A percentile compares a stretch with the other conserved stretches of the same genome.
Evolutionary conservation across 2,113 vertebrate species (phyloP).

Genomic region (Dipodomys stephensi): DNA sequence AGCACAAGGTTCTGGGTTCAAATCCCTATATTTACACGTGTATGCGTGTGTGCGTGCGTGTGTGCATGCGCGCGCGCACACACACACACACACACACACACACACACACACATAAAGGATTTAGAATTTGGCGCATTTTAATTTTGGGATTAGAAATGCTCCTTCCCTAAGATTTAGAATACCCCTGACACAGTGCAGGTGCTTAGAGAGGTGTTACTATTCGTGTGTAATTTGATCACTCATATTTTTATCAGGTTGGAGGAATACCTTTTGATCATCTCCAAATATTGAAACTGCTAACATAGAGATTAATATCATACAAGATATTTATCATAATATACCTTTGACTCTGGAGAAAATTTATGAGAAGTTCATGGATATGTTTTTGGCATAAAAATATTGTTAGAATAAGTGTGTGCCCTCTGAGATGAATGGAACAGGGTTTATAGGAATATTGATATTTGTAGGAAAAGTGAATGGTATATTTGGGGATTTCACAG

Average conservation of each 20-base stretch:
- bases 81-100: no score
- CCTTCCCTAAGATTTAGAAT: background rate
- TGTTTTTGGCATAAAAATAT: background rate
- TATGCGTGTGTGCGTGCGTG: rapidly evolving
- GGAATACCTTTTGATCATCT: background rate
- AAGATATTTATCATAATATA: background rate
- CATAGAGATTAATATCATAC: background rate
- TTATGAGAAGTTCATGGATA: background rate
- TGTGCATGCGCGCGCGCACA: no score
- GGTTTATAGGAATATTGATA: background rate
- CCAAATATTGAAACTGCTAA: background rate
- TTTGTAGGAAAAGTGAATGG: background rate
- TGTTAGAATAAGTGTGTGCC: background rate
- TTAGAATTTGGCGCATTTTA: background rate
- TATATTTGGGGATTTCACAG: background rate
- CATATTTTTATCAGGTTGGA: background rate
- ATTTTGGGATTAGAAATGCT: background rate
- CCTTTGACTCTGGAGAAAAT: background rate
- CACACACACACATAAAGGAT: no score
- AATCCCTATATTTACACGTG: no score
- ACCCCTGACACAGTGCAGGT: background rate
- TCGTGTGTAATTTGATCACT: background rate
- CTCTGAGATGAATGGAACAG: background rate
- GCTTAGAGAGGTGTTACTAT: background rate
- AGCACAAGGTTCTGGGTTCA: no score